Evolutionary conservation across 2,888 invertebrate genomes (phyloP), one percentile per base, ranked within the genome.

Genomic region (Latrodectus hesperus): DNA sequence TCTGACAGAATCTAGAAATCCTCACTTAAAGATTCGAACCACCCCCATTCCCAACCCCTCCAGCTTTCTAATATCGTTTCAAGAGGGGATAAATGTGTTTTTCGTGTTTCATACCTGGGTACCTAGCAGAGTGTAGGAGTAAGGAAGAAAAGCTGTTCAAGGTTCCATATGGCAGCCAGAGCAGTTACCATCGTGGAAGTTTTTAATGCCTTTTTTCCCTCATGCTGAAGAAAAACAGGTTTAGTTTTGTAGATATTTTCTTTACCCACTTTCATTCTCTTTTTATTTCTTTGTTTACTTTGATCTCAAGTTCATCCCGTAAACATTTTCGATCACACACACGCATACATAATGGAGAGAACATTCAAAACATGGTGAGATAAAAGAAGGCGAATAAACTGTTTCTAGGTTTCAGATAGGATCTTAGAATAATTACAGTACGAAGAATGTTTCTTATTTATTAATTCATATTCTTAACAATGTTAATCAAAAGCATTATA

Each of bases 91-190:
- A 86, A 86, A 86, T 86, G 86, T 86, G 81, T 81, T 86, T 86
- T 86, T 67, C 86, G 81, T 86, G 86, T 86, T 86, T 60, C 65
- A 75, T 80, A 86, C 86, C 86, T 86, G 86, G 86, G 70, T 76
- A 86, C 68, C 75, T 26, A 52, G 17, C 67, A 22, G 22, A 76
- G 53, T 53, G 73, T 67, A 49, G 51, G 73, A 38, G 38, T 22
- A 4, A 38, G 4, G 38, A 38, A 38, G 38, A 38, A 38, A 38
- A 38, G 38, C 38, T 38, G 38, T 38, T 38, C 38, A 38, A 38
- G 5, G 38, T 38, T 38, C 38, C 38, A 38, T 38, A 38, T 38
- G 38, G 38, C 4, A 38, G 38, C 38, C 38, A 38, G 6, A 4
- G 38, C 38, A 38, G 38, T 38, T 38, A 38, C 38, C 38, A 38